phyloP scores from a whole-genome alignment of 2,888 invertebrate species.

The Stictocephala bisonia region DNA sequence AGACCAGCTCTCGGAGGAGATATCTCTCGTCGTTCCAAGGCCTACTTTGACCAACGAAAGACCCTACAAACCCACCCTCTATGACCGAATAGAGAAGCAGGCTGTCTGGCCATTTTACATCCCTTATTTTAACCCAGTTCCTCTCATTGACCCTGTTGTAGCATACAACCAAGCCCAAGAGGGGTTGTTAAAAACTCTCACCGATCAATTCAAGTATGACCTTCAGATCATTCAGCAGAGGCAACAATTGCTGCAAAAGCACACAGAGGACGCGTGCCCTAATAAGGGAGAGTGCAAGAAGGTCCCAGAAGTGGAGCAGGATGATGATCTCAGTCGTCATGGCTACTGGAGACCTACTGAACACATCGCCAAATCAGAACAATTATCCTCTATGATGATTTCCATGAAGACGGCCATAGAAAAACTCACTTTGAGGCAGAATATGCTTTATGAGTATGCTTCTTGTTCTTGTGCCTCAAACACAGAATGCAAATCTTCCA shows the following conservation, averaged over 20 bases:
- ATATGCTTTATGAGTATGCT: slow-evolving; percentile 1
- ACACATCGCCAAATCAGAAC: background rate
- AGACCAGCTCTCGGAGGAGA: background rate
- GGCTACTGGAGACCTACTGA: background rate
- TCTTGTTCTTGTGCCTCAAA: slow-evolving; percentile 11
- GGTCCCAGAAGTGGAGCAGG: background rate
- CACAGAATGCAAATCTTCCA: background rate
- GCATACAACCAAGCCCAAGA: too few species aligned
- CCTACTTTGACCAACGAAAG: background rate
- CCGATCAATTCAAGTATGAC: background rate
- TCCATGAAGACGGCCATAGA: background rate
- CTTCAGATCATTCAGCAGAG: background rate
- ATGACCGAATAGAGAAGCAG: background rate
- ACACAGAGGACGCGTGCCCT: background rate
- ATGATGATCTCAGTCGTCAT: background rate
- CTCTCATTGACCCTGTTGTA: background rate
- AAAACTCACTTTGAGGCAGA: slow-evolving; percentile 20
- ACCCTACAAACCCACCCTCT: background rate
- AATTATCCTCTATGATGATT: background rate
- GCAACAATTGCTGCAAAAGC: background rate
- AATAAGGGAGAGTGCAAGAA: background rate
- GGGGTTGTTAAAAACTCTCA: background rate
- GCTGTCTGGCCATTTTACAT: background rate
- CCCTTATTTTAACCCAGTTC: background rate
- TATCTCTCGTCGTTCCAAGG: background rate